Conservation (phyloP, 2,113 vertebrate species). For the Prinia subflava region DNA sequence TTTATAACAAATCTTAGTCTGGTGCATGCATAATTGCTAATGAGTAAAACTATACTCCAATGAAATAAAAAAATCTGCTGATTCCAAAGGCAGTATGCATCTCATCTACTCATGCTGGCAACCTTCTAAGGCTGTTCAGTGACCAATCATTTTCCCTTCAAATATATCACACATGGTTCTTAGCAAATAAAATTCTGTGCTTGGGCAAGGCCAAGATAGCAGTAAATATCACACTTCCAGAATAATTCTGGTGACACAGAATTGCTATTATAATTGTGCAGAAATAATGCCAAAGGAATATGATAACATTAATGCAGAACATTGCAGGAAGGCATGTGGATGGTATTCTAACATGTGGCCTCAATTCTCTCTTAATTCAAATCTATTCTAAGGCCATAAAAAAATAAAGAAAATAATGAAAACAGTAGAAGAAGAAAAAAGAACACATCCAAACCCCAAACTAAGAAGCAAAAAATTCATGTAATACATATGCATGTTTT, state of each 20-base stretch:
- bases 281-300: not conserved
- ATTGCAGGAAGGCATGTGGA: not conserved
- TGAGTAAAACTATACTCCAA: not conserved
- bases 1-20: not conserved
- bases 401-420: not conserved
- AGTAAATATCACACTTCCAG: not conserved
- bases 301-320: not conserved
- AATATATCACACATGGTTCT: not conserved
- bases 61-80: not conserved
- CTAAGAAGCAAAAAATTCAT: not conserved
- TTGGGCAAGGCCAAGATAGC: not conserved
- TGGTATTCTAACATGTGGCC: not conserved
- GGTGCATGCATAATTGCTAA: not conserved
- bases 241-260: not conserved
- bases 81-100: not conserved
- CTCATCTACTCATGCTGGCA: not conserved
- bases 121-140: not conserved
- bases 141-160: not conserved
- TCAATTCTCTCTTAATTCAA: not conserved
- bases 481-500: not conserved
- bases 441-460: not conserved
- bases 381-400: not conserved
- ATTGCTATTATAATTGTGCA: not conserved
- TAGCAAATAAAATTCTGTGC: not conserved
- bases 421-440: not conserved